Evolutionary conservation across 2,888 invertebrate species (phyloP).

Genomic region (Phasia obesa): DNA sequence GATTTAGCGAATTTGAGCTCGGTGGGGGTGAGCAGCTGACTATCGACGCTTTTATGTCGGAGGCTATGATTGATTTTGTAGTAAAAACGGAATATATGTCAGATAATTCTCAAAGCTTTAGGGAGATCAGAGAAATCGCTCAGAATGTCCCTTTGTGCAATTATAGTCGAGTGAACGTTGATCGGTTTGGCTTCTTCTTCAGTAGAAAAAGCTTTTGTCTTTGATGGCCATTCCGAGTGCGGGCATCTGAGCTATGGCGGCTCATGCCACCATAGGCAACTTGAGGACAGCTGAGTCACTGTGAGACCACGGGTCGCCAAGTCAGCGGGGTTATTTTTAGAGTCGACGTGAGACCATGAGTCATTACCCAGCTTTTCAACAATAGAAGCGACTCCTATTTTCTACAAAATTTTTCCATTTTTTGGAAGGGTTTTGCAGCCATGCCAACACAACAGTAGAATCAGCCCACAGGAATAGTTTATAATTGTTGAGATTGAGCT

Average conservation of each 20-base stretch:
- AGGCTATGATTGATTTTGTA: background rate
- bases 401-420: background rate
- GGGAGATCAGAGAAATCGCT: too few species aligned
- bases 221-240: background rate
- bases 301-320: background rate
- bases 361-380: slow-evolving; percentile 1
- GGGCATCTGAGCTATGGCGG: background rate
- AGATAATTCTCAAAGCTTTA: background rate
- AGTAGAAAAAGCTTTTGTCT: too few species aligned
- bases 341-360: background rate
- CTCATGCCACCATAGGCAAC: background rate
- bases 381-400: slow-evolving; percentile 3
- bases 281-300: background rate
- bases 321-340: too few species aligned
- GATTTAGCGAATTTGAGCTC: too few species aligned
- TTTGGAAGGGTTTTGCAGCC: too few species aligned
- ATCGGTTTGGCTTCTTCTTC: too few species aligned
- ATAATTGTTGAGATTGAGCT: too few species aligned
- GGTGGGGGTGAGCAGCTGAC: too few species aligned
- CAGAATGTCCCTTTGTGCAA: background rate
- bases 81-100: background rate
- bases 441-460: too few species aligned
- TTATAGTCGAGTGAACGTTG: too few species aligned
- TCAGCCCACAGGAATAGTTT: too few species aligned
- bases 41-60: too few species aligned